These are phyloP conservation scores for Orchestia grillus DNA, from an alignment of 1,140 invertebrate species.

Conservation along the genomic window DNA sequence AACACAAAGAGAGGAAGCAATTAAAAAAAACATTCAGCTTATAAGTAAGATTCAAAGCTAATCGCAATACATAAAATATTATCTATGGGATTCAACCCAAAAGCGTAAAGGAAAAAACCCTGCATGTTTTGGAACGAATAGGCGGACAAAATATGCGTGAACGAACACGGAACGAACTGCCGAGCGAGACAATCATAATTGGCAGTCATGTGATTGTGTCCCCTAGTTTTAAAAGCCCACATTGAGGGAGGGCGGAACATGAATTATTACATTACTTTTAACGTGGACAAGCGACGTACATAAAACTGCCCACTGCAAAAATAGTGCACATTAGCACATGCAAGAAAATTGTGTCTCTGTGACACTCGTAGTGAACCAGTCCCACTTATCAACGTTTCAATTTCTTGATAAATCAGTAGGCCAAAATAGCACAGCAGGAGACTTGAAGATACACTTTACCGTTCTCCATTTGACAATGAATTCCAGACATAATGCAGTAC, in stretches of 20 bases:
- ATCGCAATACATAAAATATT: too few species aligned
- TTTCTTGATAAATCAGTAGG: neutral
- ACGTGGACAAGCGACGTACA: neutral
- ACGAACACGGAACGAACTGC: too few species aligned
- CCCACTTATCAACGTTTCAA: neutral
- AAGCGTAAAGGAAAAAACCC: too few species aligned
- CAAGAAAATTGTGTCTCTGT: neutral
- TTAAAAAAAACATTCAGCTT: too few species aligned
- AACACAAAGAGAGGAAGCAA: neutral
- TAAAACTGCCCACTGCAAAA: neutral
- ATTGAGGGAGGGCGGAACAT: neutral
- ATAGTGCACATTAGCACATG: neutral
- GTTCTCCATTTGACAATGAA: neutral
- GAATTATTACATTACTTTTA: neutral
- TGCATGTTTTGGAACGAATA: too few species aligned
- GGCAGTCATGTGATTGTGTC: too few species aligned
- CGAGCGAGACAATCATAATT: too few species aligned
- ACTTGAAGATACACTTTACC: neutral
- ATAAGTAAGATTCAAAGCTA: too few species aligned
- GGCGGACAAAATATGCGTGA: too few species aligned
- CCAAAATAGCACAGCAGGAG: neutral
- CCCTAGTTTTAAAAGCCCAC: too few species aligned
- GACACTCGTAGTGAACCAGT: neutral
- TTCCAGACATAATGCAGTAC: too few species aligned
- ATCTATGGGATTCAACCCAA: too few species aligned